Base-by-base conservation (phyloP, 30 jellyfish, hydroid and myxozoan genomes). In the Aurelia aurita complex sp. Pacific region DNA sequence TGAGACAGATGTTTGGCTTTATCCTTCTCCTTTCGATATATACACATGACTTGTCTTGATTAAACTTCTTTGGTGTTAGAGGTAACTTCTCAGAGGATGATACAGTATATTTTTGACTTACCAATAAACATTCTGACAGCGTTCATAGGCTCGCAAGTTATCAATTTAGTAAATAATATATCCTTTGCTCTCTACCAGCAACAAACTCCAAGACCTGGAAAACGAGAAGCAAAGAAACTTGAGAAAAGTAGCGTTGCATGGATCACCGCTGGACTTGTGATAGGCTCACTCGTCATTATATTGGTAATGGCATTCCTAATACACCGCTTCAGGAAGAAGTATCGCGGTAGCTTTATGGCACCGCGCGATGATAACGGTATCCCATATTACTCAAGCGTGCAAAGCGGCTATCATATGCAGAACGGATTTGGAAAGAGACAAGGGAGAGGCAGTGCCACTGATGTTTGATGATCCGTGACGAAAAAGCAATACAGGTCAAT, bases 341-440 rank as follows among this genome's bases (percentile, higher is more conserved):
- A 83, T 76, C 85, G 92, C 80, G 92, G 92, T 11, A 83, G 83
- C n/a, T 83, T 83, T 40, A 83, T 83, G 92, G 92, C 92, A 17
- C 92, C 92, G 85, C 92, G 92, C 85, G 92, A 83, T 61, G 92
- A 83, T 38, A 83, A 70, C 75, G 92, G 85, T 57, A 76, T 73
- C 35, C 92, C 92, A 34, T 83, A 83, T 46, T 83, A 83, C 51
- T 83, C 92, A 1, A 83, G 92, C 71, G 85, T 83, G 34, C 92
- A 62, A 62, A 85, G 86, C 33, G 57, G 86, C 15, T 83, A 83
- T 43, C 92, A 83, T 71, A 83, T 54, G 76, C 92, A 73, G 38
- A 83, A 83, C 50, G 92, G 92, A n/a, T 15, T 51, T 15, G 80
- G 92, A 16, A 61, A 76, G 36, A 73, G 67, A 53, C 85, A 83